Evolutionary conservation across 2,797 vertebrate species (phyloP).

Genomic region (Lepilemur septentrionalis): DNA sequence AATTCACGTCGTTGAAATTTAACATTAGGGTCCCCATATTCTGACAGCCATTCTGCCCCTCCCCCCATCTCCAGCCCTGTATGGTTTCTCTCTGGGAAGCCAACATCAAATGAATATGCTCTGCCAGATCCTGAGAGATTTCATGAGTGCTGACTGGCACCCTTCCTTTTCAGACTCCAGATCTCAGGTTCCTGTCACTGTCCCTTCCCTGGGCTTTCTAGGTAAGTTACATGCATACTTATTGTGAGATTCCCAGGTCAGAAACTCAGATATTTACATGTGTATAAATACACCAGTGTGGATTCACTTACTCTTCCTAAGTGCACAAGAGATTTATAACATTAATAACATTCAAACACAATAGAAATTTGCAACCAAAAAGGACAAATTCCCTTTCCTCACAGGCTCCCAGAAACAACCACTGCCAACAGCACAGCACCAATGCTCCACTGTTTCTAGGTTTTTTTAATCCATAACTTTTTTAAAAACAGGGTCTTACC

Average conservation of each 20-base stretch:
- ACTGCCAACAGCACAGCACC: not conserved
- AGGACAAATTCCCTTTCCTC: not conserved
- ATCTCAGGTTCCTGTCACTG: not conserved
- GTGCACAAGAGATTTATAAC: not conserved
- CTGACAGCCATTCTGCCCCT: not conserved
- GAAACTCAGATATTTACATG: not conserved
- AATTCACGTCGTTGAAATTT: constrained; percentile 3
- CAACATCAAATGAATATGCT: not conserved
- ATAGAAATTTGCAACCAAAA: not conserved
- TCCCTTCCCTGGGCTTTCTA: not conserved
- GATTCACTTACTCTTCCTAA: not conserved
- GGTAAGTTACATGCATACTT: not conserved
- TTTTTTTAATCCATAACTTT: not conserved
- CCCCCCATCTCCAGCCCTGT: not conserved
- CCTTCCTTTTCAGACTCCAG: not conserved
- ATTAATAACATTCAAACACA: not conserved
- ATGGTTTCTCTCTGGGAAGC: not conserved
- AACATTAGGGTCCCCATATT: not conserved
- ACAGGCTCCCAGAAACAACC: not conserved
- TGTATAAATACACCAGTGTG: not conserved
- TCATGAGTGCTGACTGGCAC: not conserved
- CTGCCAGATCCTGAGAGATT: not conserved
- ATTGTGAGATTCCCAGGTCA: not conserved
- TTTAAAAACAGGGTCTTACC: not conserved
- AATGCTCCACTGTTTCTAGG: not conserved